phyloP scores from a whole-genome alignment of 2,797 vertebrate genomes.

The Hyperoplus lanceolatus region DNA sequence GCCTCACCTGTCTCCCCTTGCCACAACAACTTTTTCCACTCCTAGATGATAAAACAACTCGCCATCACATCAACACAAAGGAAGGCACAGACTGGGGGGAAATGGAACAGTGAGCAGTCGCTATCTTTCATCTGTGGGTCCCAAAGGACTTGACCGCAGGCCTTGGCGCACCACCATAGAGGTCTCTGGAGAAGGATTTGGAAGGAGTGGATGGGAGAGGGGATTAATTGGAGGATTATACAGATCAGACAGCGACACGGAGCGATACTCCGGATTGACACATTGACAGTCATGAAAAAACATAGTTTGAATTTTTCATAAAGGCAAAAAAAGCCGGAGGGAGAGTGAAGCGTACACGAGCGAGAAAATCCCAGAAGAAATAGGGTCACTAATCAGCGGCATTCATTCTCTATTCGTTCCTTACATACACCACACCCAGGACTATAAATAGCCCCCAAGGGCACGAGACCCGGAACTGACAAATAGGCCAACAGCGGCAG shows the following conservation, averaged over 20 bases:
- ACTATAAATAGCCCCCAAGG: conserved; percentile 65
- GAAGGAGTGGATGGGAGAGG: conserved; percentile 12
- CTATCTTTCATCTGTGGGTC: conserved; percentile 25
- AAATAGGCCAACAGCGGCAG: conserved; percentile 56
- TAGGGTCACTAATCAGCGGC: conserved; percentile 33
- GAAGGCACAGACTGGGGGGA: not conserved
- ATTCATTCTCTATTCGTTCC: conserved; percentile 37
- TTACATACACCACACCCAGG: conserved; percentile 39
- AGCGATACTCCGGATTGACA: conserved; percentile 34
- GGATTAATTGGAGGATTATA: conserved; percentile 33
- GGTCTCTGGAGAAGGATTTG: conserved; percentile 65
- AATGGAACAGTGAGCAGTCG: conserved; percentile 22
- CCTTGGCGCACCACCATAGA: conserved; percentile 41
- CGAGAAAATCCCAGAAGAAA: conserved; percentile 23
- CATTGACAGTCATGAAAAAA: conserved; percentile 17
- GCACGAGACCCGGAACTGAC: conserved; percentile 60
- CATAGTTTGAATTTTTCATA: conserved; percentile 38
- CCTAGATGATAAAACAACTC: not conserved
- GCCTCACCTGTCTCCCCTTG: not conserved
- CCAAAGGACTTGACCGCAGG: conserved; percentile 50
- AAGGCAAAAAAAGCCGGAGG: conserved; percentile 24
- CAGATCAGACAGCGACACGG: conserved; percentile 23
- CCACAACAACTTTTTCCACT: conserved; percentile 2
- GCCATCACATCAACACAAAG: not conserved
- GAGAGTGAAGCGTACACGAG: conserved; percentile 8